Percentiles rank a stretch among this genome's conserved stretches.
Evolutionary conservation across 2,113 vertebrate genomes (phyloP).

Genomic region (Vimba vimba): DNA sequence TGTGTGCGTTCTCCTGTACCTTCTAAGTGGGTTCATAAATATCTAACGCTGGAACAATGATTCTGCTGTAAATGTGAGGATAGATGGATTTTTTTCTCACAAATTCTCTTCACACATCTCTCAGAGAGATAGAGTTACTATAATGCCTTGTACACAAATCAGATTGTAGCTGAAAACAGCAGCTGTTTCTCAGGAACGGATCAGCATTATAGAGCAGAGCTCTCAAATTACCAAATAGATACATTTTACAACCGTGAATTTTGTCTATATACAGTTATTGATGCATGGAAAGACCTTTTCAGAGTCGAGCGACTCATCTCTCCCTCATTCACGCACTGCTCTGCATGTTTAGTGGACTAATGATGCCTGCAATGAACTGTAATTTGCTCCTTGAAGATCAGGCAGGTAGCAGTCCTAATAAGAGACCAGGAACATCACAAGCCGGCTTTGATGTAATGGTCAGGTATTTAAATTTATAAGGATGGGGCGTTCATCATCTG

Average conservation of each 20-base stretch:
- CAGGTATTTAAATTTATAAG: conserved; percentile 12
- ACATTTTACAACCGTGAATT: neutral
- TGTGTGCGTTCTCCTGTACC: neutral
- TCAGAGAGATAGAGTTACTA: neutral
- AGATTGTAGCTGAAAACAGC: conserved; percentile 5
- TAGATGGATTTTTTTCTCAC: neutral
- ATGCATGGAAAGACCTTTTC: conserved; percentile 24
- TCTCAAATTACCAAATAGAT: conserved; percentile 15
- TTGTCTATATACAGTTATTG: neutral
- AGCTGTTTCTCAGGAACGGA: neutral
- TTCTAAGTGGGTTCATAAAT: conserved; percentile 24
- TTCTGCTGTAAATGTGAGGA: neutral
- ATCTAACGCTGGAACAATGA: neutral
- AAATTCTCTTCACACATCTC: neutral
- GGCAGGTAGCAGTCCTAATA: neutral
- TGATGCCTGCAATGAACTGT: conserved; percentile 24
- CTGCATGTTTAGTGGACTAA: conserved; percentile 21
- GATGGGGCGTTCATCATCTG: conserved; percentile 9
- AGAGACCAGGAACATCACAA: conserved; percentile 16
- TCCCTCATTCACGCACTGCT: neutral
- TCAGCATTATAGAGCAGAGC: neutral
- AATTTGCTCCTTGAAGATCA: conserved; percentile 19
- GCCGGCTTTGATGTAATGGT: conserved; percentile 14
- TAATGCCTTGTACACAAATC: neutral
- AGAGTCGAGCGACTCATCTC: neutral